Evolutionary conservation across 2,888 invertebrate genomes (phyloP).

Genomic region (Mamestra brassicae): DNA sequence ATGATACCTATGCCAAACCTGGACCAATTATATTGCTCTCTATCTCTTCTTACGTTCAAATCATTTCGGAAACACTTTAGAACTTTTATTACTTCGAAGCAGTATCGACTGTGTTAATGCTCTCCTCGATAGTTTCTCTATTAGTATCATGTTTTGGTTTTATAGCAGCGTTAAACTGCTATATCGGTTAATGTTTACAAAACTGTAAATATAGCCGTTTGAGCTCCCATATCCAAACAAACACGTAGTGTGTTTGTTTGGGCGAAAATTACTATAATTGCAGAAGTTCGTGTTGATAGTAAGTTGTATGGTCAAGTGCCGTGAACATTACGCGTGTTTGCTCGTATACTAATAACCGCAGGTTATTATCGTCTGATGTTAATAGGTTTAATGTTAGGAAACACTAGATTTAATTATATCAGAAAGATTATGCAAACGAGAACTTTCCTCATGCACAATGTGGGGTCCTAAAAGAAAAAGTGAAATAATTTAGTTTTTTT

Average conservation of each 20-base stretch:
- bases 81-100: not conserved
- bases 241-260: not conserved
- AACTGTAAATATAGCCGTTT: not conserved
- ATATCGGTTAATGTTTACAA: not conserved
- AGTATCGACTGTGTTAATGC: not conserved
- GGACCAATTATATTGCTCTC: not conserved
- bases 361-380: conserved; percentile 15
- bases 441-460: not conserved
- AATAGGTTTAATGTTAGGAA: conserved; percentile 21
- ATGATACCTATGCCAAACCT: not conserved
- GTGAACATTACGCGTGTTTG: conserved; percentile 33
- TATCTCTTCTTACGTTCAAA: too few relatives aligned
- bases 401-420: conserved; percentile 12
- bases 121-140: not conserved
- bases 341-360: conserved; percentile 35
- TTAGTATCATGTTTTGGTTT: not conserved
- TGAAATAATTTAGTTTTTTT: too few relatives aligned
- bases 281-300: conserved; percentile 37
- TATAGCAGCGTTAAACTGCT: not conserved
- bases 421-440: not conserved
- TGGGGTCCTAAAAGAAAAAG: not conserved
- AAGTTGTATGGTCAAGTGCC: conserved; percentile 36
- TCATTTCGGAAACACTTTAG: not conserved
- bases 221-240: conserved; percentile 12
- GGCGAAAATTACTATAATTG: conserved; percentile 27